Evolutionary conservation across 2,113 vertebrate genomes (phyloP), one percentile per base, ranked within the genome.

Genomic region (Formicarius rufipectus): DNA sequence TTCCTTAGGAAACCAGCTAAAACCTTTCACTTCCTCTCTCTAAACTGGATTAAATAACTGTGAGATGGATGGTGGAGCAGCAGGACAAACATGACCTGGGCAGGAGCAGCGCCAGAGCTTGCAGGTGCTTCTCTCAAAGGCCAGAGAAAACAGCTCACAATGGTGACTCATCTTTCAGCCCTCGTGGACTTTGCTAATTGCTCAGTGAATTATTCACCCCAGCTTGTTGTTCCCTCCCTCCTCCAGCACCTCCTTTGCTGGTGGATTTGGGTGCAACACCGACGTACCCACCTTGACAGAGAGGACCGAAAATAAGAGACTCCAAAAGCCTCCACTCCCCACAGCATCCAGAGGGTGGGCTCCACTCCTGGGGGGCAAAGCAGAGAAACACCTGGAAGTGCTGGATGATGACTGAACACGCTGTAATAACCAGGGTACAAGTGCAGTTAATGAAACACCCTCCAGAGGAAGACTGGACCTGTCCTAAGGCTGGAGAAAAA

Each of bases 1-100:
- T 96, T 97, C 96, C 96, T 96, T 94, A 90, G 95, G 94, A 97
- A 97, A 96, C 92, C 63, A 80, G 85, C 42, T 96, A 62, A 92
- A 95, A 92, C 53, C 37, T 92, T 83, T 93, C 82, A 91, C 91
- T 95, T 94, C 95, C 91, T 93, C 80, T 94, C 84, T 85, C 55
- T 33, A 31, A 73, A 47, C 84, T 35, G 87, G 89, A 95, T 96
- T 95, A 83, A 96, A 96, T 96, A 31, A 83, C 89, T n/a, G 69
- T 33, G 27, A 20, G 71, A 89, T 76, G 91, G 87, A 95, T 62
- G 89, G 45, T 6, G 82, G 27, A 79, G 93, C 87, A 89, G 93
- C 40, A 76, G 4, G 69, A 97, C 89, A 95, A 97, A 96, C 81
- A 91, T 97, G 95, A 96, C 93, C 95, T 79, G 94, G 91, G 87